Conservation (phyloP, 2,797 vertebrate genomes). For the Setipinna tenuifilis region DNA sequence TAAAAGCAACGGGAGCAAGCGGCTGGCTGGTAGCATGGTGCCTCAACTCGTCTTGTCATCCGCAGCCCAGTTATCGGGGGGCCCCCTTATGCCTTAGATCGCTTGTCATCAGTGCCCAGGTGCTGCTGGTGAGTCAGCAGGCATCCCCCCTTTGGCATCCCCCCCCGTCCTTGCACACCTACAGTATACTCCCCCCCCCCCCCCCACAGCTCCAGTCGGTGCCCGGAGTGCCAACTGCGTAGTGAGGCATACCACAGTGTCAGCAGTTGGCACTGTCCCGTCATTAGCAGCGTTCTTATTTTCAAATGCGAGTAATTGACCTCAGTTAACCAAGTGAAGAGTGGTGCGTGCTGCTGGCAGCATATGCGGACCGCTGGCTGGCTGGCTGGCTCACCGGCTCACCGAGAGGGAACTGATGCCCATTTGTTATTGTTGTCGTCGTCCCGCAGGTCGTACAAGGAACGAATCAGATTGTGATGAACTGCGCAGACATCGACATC, state of each 20-base stretch:
- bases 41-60: too few species aligned
- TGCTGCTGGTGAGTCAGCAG: too few species aligned
- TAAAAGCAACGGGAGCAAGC: too few species aligned
- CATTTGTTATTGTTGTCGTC: slow-evolving; percentile 42
- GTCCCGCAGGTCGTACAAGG: slow-evolving; percentile 87
- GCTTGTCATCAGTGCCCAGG: too few species aligned
- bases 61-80: too few species aligned
- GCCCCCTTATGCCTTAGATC: too few species aligned
- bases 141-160: too few species aligned
- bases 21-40: too few species aligned
- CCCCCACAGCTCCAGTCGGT: too few species aligned
- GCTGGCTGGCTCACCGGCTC: too few species aligned
- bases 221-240: neutral
- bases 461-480: slow-evolving; percentile 99
- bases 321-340: slow-evolving; percentile 9
- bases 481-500: slow-evolving; percentile 99
- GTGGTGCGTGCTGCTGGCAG: neutral
- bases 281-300: neutral
- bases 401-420: neutral
- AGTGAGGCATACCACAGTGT: neutral
- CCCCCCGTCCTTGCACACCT: too few species aligned
- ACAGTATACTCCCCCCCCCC: too few species aligned
- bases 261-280: neutral
- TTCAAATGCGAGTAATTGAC: neutral
- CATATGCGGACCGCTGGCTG: neutral